Evolutionary conservation across 2,888 invertebrate species (phyloP).

Genomic region (Oegoconia quadripuncta): DNA sequence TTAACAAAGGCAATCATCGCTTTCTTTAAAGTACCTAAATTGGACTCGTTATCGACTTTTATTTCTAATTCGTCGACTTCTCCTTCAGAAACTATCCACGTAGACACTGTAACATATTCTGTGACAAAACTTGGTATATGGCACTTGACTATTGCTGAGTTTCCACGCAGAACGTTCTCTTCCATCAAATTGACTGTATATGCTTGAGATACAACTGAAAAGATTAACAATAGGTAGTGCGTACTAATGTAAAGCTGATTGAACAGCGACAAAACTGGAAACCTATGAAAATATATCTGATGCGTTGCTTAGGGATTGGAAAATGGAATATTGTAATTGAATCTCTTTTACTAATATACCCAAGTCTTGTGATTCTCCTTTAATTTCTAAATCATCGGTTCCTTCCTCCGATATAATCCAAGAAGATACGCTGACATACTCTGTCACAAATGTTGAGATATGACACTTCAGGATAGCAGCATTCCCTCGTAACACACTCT

Average conservation of each 20-base stretch:
- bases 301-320: constrained; percentile 19
- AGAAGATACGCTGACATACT: constrained; percentile 91
- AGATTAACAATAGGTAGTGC: constrained; percentile 1
- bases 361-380: constrained; percentile 58
- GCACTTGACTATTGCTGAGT: constrained; percentile 94
- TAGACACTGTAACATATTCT: constrained; percentile 91
- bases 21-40: constrained; percentile 50
- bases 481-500: constrained; percentile 93
- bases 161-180: constrained; percentile 93
- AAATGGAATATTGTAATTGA: constrained; percentile 12
- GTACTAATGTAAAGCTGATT: neutral
- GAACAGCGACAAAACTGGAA: no score
- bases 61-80: constrained; percentile 75
- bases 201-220: constrained; percentile 92
- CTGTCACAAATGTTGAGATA: constrained; percentile 95
- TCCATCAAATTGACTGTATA: constrained; percentile 95
- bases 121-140: constrained; percentile 96
- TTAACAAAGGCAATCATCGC: constrained; percentile 10
- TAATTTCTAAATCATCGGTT: constrained; percentile 67
- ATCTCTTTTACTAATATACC: constrained; percentile 40
- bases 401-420: constrained; percentile 90
- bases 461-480: constrained; percentile 94
- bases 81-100: constrained; percentile 90
- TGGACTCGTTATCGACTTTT: constrained; percentile 47
- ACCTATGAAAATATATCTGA: no score